These are phyloP conservation scores for Synanthedon myopaeformis DNA, from an alignment of 2,888 invertebrate species.

Conservation along the genomic window DNA sequence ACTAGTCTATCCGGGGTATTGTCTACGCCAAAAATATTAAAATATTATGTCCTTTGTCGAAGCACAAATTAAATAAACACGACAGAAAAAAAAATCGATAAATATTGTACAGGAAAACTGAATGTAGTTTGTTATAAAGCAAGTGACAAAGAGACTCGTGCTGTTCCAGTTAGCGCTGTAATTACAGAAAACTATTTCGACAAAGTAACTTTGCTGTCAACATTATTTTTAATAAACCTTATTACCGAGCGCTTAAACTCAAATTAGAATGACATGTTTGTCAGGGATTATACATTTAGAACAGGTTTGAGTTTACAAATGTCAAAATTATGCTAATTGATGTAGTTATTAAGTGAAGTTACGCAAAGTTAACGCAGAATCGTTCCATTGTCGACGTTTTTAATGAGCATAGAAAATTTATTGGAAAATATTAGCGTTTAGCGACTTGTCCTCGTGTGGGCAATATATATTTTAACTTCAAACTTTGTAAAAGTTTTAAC, in stretches of 20 bases:
- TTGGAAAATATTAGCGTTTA: slow-evolving; percentile 26
- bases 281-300: too few relatives aligned
- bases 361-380: slow-evolving; percentile 23
- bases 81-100: slow-evolving; percentile 30
- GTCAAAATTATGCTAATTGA: slow-evolving; percentile 17
- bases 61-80: slow-evolving; percentile 25
- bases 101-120: slow-evolving; percentile 29
- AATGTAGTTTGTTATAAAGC: slow-evolving; percentile 31
- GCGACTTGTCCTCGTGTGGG: neutral
- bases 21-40: slow-evolving; percentile 24
- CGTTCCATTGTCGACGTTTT: slow-evolving; percentile 8
- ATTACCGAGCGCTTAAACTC: slow-evolving; percentile 13
- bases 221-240: slow-evolving; percentile 13
- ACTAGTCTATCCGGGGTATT: slow-evolving; percentile 1
- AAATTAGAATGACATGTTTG: slow-evolving; percentile 9
- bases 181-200: slow-evolving; percentile 27
- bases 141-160: slow-evolving; percentile 33
- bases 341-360: slow-evolving; percentile 33
- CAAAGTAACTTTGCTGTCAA: slow-evolving; percentile 17
- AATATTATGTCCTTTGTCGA: slow-evolving; percentile 28
- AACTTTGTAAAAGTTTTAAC: too few relatives aligned
- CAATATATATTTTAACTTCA: neutral
- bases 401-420: slow-evolving; percentile 23
- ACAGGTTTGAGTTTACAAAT: slow-evolving; percentile 14
- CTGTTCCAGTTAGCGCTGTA: slow-evolving; percentile 36